These are phyloP conservation scores for Takifugu ocellatus DNA, from an alignment of 2,797 vertebrate species.

Conservation along the genomic window DNA sequence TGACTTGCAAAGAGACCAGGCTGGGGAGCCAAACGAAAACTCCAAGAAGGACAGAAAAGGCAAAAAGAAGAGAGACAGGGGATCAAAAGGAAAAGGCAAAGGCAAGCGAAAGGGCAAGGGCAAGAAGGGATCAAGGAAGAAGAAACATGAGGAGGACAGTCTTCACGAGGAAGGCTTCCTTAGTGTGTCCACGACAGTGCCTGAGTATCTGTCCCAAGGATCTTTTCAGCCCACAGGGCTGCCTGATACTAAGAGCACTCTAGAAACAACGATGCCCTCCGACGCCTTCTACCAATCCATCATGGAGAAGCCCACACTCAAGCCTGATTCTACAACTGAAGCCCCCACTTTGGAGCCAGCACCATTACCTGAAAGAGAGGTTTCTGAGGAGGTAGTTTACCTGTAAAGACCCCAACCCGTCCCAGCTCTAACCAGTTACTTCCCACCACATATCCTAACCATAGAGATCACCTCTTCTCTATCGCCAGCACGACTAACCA, in stretches of 20 bases:
- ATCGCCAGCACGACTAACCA: slow-evolving; percentile 60
- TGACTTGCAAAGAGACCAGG: slow-evolving; percentile 52
- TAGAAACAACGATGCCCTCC: slow-evolving; percentile 21
- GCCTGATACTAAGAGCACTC: slow-evolving; percentile 19
- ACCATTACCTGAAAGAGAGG: slow-evolving; percentile 49
- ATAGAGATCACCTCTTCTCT: slow-evolving; percentile 44
- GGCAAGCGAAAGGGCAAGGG: slow-evolving; percentile 61
- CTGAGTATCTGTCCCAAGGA: slow-evolving; percentile 56
- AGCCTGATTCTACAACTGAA: slow-evolving; percentile 57
- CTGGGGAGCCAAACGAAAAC: slow-evolving; percentile 44
- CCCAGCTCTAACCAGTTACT: slow-evolving; percentile 51
- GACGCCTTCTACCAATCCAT: slow-evolving; percentile 35
- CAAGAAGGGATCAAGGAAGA: slow-evolving; percentile 65
- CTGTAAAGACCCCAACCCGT: slow-evolving; percentile 29
- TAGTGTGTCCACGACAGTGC: slow-evolving; percentile 52
- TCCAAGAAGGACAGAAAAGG: slow-evolving; percentile 67
- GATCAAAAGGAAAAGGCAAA: slow-evolving; percentile 66
- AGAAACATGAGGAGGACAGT: slow-evolving; percentile 54
- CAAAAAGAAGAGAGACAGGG: slow-evolving; percentile 74
- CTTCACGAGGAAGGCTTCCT: slow-evolving; percentile 62
- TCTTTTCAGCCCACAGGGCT: slow-evolving; percentile 34
- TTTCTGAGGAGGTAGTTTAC: slow-evolving; percentile 65
- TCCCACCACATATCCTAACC: slow-evolving; percentile 56
- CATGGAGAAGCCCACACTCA: slow-evolving; percentile 60
- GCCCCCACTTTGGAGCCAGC: slow-evolving; percentile 35